Evolutionary conservation across 2,888 invertebrate genomes (phyloP).

Genomic region (Diarsia dahlii): DNA sequence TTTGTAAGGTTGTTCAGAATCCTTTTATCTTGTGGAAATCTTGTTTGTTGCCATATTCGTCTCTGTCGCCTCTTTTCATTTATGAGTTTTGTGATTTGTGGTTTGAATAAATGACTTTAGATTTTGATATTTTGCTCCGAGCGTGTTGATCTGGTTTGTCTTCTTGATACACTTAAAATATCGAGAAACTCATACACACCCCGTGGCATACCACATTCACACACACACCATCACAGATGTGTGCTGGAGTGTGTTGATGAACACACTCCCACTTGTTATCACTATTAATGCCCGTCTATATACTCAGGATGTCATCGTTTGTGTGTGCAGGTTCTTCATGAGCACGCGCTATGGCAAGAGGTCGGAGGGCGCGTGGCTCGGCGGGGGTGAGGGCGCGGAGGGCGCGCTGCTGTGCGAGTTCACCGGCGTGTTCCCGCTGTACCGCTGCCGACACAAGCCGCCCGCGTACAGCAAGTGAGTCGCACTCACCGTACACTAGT

Average conservation of each 20-base stretch:
- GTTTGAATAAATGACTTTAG: too few relatives aligned
- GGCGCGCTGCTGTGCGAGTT: conserved; percentile 70
- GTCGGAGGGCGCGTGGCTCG: conserved; percentile 57
- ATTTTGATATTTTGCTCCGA: neutral
- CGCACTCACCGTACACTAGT: neutral
- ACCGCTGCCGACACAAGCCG: conserved; percentile 69
- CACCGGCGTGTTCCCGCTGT: conserved; percentile 74
- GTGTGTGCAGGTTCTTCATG: conserved; percentile 79
- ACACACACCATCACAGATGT: neutral
- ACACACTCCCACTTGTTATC: neutral
- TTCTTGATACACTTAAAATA: neutral
- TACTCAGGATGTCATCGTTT: neutral
- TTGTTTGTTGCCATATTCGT: too few relatives aligned
- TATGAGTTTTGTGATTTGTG: too few relatives aligned
- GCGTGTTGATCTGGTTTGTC: neutral
- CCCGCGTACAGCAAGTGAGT: conserved; percentile 54
- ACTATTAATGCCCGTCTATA: neutral
- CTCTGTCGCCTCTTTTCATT: too few relatives aligned
- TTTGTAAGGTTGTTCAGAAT: too few relatives aligned
- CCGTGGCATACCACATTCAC: neutral
- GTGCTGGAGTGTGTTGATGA: neutral
- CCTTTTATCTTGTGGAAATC: too few relatives aligned
- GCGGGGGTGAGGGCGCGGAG: conserved; percentile 2
- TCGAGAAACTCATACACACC: neutral
- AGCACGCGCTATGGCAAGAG: conserved; percentile 82